Evolutionary conservation across 64 coral and sea anemone species (phyloP).

Genomic region (Porites lutea): DNA sequence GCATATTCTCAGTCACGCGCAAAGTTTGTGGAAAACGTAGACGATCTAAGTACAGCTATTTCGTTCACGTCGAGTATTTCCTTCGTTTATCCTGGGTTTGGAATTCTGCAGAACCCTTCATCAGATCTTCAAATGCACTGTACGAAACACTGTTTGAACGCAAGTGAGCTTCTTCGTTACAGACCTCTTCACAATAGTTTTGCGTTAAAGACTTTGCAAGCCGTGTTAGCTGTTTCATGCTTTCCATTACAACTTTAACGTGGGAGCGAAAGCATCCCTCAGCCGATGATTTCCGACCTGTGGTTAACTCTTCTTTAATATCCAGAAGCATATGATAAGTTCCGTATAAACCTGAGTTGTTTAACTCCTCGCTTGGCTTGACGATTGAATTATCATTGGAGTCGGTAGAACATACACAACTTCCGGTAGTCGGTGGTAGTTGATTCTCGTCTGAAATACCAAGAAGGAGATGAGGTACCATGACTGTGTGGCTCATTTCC

Average conservation of each 20-base stretch:
- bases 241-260: slow-evolving; percentile 7
- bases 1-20: neutral
- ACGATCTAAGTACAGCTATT: too few relatives aligned
- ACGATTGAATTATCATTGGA: neutral
- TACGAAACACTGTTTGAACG: slow-evolving; percentile 13
- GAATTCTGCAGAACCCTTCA: neutral
- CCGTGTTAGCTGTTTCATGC: slow-evolving; percentile 38
- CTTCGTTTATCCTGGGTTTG: neutral
- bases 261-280: slow-evolving; percentile 25
- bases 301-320: slow-evolving; percentile 40
- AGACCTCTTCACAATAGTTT: slow-evolving; percentile 17
- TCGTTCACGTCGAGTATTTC: neutral
- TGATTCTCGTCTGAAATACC: slow-evolving; percentile 16
- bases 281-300: slow-evolving; percentile 15
- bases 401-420: neutral
- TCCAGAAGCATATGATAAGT: slow-evolving; percentile 53
- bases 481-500: slow-evolving; percentile 38
- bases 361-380: slow-evolving; percentile 17
- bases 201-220: slow-evolving; percentile 42
- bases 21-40: neutral
- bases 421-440: slow-evolving; percentile 1
- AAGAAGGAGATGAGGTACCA: slow-evolving; percentile 25
- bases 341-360: slow-evolving; percentile 10
- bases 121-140: slow-evolving; percentile 14
- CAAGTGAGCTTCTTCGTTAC: neutral